Base-by-base conservation (phyloP, 2,888 invertebrate species). In the Ischnus inquisitorius region DNA sequence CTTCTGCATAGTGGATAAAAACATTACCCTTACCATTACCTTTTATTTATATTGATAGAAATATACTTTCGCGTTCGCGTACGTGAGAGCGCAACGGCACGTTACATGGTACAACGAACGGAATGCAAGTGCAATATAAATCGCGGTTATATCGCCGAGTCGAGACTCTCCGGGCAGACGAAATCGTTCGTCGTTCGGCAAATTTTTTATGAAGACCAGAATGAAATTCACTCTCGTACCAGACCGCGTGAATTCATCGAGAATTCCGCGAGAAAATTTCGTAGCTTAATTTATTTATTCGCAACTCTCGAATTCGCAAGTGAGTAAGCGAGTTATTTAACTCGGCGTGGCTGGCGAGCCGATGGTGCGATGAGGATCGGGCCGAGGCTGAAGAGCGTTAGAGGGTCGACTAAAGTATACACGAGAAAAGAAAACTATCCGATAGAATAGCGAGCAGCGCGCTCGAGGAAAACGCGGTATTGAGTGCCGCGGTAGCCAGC, bases 381-480 rank as follows among this genome's bases (percentile, higher is more conserved):
- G 14, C 3, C 60, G 60, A 22, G 16, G 10, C 5, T 5, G 51
- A 41, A 54, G 16, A 28, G 28, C 19, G 12, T 46, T 8, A 69
- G 28, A 68, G 57, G 14, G 51, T 48, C 22, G 25, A 19, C 28
- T 67, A 74, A 75, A 12, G 77, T n/a, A 64, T 34, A 46, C 28
- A 77, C 19, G 39, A 65, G 48, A 75, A 67, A 54, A 57, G 19
- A 48, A 51, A 34, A 71, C 25, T 34, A 25, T 85, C 84, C n/a
- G 57, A 60, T 12, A 25, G 6, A 25, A n/a, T 22, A 41, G 28
- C 34, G 16, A 41, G 34, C 51, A 84, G 80, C 79, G 79, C 74
- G 43, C 3, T 51, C 72, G 75, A 80, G 69, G 81, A 84, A 77
- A 85, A 87, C 82, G 79, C 80, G 86, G 83, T 87, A 88, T 83